Percentiles rank a stretch among this genome's conserved stretches.
Evolutionary conservation across 1,140 invertebrate species (phyloP).

Genomic region (Tribolium madens): DNA sequence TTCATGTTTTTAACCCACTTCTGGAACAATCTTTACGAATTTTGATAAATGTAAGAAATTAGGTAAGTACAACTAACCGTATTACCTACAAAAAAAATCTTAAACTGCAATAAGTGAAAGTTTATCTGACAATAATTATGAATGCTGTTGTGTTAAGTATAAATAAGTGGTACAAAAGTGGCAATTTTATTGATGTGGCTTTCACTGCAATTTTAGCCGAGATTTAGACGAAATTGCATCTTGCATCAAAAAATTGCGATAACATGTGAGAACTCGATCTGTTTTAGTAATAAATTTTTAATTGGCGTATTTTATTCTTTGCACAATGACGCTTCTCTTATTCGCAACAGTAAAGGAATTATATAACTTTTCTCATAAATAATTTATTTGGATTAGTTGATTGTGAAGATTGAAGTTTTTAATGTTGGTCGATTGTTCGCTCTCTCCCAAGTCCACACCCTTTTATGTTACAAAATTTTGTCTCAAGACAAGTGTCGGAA

Average conservation of each 20-base stretch:
- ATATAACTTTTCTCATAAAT: conserved; percentile 12
- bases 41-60: conserved; percentile 12
- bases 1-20: not conserved
- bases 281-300: not conserved
- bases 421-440: not conserved
- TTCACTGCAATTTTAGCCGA: conserved; percentile 9
- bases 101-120: conserved; percentile 26
- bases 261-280: not conserved
- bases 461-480: conserved; percentile 14
- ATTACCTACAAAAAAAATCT: conserved; percentile 15
- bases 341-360: not conserved
- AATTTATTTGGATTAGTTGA: conserved; percentile 16
- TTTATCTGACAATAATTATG: conserved; percentile 12
- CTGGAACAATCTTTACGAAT: not conserved
- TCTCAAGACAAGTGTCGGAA: conserved; percentile 1
- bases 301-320: not conserved
- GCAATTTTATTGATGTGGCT: conserved; percentile 16
- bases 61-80: conserved; percentile 8
- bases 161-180: conserved; percentile 30
- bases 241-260: not conserved
- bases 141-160: conserved; percentile 12
- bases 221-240: not conserved
- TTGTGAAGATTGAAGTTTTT: not conserved
- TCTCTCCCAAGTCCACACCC: conserved; percentile 28
- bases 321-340: not conserved